A percentile compares a stretch with the other conserved stretches of the same genome.
These are phyloP conservation scores for Drosophila rellima DNA, from an alignment of 2,888 invertebrate genomes.

Conservation along the genomic window DNA sequence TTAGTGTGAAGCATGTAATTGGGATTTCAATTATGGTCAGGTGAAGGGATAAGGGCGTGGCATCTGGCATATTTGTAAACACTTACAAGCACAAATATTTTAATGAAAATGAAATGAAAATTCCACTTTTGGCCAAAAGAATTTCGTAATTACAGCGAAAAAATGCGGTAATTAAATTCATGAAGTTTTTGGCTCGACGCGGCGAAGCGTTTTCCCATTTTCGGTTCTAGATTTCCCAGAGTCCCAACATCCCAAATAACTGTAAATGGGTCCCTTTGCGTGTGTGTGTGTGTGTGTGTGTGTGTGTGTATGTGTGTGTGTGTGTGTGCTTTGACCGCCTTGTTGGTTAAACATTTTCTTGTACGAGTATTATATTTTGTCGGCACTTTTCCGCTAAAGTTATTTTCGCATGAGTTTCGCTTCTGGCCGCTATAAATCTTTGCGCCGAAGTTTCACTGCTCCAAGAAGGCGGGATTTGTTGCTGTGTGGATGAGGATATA, in stretches of 20 bases:
- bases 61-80: conserved; percentile 73
- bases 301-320: conserved; percentile 29
- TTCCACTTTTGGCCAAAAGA: conserved; percentile 79
- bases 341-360: conserved; percentile 77
- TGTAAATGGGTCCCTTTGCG: conserved; percentile 46
- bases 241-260: conserved; percentile 32
- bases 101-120: conserved; percentile 80
- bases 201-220: conserved; percentile 58
- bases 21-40: neutral
- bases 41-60: conserved; percentile 8
- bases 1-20: conserved; percentile 1
- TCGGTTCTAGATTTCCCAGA: conserved; percentile 24
- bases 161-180: conserved; percentile 80
- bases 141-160: conserved; percentile 80
- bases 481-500: conserved; percentile 6
- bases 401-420: conserved; percentile 73
- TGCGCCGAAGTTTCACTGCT: conserved; percentile 44
- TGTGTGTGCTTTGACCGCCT: conserved; percentile 51
- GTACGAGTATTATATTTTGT: conserved; percentile 61
- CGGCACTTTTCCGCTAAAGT: conserved; percentile 80
- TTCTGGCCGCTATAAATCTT: conserved; percentile 70
- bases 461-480: conserved; percentile 20
- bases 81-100: conserved; percentile 75
- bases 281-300: too few relatives aligned
- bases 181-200: conserved; percentile 72